phyloP scores from a whole-genome alignment of 2,797 vertebrate genomes.

The Rhinella marina region DNA sequence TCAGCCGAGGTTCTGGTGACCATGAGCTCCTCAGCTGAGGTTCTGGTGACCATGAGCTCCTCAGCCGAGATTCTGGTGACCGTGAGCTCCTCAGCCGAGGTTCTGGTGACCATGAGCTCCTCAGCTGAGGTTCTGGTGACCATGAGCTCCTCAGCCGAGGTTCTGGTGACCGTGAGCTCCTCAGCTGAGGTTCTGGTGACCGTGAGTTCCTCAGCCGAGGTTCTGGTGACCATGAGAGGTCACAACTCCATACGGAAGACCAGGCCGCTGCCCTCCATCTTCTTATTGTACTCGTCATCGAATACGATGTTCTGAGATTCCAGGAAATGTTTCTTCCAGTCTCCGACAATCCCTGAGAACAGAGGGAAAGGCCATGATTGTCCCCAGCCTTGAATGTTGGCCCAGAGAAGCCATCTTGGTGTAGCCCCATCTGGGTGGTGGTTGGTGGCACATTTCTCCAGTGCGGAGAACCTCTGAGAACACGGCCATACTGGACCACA shows the following conservation, averaged over 20 bases:
- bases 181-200: too few relatives aligned
- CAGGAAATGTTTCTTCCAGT: slow-evolving; percentile 71
- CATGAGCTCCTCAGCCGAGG: too few relatives aligned
- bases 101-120: too few relatives aligned
- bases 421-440: neutral
- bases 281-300: slow-evolving; percentile 66
- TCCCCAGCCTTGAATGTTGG: neutral
- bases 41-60: too few relatives aligned
- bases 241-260: slow-evolving; percentile 57
- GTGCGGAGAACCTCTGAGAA: neutral
- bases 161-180: too few relatives aligned
- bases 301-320: slow-evolving; percentile 70
- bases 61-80: too few relatives aligned
- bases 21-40: too few relatives aligned
- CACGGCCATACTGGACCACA: neutral
- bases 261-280: slow-evolving; percentile 64
- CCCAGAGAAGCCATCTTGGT: neutral
- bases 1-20: too few relatives aligned
- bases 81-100: too few relatives aligned
- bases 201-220: too few relatives aligned
- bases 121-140: too few relatives aligned
- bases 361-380: neutral
- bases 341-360: slow-evolving; percentile 67
- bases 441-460: neutral
- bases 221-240: neutral